These are phyloP conservation scores for Eupelmus urozonus DNA, from an alignment of 2,888 invertebrate genomes.

Conservation along the genomic window DNA sequence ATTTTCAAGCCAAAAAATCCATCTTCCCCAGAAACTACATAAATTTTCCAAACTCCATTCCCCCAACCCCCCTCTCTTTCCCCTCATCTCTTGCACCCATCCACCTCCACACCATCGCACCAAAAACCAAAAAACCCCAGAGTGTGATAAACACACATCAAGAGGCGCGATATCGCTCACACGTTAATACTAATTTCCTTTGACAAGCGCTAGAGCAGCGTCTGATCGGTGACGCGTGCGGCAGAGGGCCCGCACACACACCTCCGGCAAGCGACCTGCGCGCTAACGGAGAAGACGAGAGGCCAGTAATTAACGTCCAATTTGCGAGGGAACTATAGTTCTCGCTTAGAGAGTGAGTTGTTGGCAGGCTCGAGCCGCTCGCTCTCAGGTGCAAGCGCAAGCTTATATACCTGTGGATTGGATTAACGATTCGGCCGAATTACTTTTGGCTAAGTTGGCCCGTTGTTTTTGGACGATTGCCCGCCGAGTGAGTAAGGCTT, in stretches of 20 bases:
- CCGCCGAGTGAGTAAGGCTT: too few species aligned
- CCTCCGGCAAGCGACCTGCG: too few species aligned
- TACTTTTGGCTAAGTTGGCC: constrained; percentile 15
- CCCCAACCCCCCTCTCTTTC: not conserved
- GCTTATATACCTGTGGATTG: not conserved
- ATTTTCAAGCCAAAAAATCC: too few species aligned
- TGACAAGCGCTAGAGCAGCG: constrained; percentile 15
- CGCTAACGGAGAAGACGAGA: not conserved
- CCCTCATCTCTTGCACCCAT: too few species aligned
- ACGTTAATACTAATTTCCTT: constrained; percentile 44
- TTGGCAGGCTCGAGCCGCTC: not conserved
- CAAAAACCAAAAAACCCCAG: too few species aligned
- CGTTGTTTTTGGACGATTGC: constrained; percentile 10
- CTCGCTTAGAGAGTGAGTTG: too few species aligned
- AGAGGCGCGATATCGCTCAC: constrained; percentile 1
- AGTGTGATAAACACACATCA: too few species aligned
- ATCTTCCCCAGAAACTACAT: too few species aligned
- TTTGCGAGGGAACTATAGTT: constrained; percentile 25
- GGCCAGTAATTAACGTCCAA: constrained; percentile 44
- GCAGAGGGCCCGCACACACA: not conserved
- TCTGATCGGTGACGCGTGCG: not conserved
- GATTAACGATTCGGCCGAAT: constrained; percentile 4
- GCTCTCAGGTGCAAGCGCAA: constrained; percentile 3
- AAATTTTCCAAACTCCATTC: too few species aligned
- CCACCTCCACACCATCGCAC: too few species aligned